Evolutionary conservation across 2,113 vertebrate species (phyloP).

Genomic region (Lycocorax pyrrhopterus): DNA sequence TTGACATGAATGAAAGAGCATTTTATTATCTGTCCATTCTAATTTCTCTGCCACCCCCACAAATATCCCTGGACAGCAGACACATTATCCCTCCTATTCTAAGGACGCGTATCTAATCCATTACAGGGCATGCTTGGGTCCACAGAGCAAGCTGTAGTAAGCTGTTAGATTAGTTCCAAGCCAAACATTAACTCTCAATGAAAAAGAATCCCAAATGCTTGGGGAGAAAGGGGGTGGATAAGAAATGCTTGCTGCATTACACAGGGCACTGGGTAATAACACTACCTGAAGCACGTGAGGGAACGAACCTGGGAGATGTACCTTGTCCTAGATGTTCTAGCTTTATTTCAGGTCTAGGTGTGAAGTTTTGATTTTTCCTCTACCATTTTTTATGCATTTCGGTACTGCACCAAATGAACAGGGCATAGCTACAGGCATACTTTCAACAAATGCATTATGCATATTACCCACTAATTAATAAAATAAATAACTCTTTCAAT

Average conservation of each 20-base stretch:
- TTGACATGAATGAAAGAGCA: background rate
- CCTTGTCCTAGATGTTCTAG: background rate
- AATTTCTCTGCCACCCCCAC: conserved; percentile 13
- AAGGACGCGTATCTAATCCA: background rate
- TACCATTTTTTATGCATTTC: background rate
- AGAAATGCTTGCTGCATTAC: background rate
- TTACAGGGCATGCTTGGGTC: background rate
- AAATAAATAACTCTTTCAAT: background rate
- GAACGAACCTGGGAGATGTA: background rate
- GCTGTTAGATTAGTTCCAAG: conserved; percentile 2
- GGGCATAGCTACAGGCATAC: background rate
- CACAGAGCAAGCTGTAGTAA: conserved; percentile 5
- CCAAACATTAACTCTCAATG: background rate
- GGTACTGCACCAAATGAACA: background rate
- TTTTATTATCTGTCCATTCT: background rate
- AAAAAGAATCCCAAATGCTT: background rate
- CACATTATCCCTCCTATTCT: background rate
- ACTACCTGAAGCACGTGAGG: background rate
- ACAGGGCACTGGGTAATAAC: background rate
- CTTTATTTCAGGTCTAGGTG: background rate
- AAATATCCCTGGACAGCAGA: background rate
- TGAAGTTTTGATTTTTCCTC: background rate
- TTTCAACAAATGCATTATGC: background rate
- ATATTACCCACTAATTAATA: background rate
- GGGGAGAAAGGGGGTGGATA: background rate